Evolutionary conservation across 2,113 vertebrate genomes (phyloP), one percentile per base, ranked within the genome.

Genomic region (Mola mola): DNA sequence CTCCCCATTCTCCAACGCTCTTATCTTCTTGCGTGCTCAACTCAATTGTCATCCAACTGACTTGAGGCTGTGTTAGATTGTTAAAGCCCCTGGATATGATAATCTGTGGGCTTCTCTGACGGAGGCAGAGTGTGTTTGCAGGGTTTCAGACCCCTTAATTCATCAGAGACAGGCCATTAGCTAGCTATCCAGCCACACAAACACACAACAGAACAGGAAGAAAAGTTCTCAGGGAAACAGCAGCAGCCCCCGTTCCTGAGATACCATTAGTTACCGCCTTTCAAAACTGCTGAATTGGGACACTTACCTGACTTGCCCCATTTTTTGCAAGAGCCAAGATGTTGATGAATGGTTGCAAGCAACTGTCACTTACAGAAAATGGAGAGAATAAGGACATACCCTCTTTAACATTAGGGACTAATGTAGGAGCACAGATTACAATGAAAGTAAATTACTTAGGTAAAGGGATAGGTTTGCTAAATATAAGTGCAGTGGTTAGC

Each of bases 101-200:
- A 89, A 92, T 90, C 70, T 66, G 79, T 78, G 79, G 78, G 75
- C 77, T 47, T 79, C 74, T 75, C 62, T 91, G 88, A 92, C 90
- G 90, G 92, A 90, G 88, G 78, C 70, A 80, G 80, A 84, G 70
- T 77, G 83, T 85, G 76, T 85, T 86, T 84, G 75, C 76, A 81
- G 79, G 78, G 83, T 88, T 85, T 88, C 82, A 81, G 88, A 78
- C 85, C 82, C 87, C 74, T 85, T 88, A 90, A 92, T 90, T 90
- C 82, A 89, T 91, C 89, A 87, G 84, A 91, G 90, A 88, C 92
- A 91, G 89, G 78, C 89, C 91, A 92, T 92, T 91, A 90, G 84
- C 87, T 80, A 76, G 86, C 83, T 72, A 87, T 83, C 82, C 87
- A 90, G 81, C 88, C 85, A 82, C 79, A 85, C 85, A 83, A 80